Conservation (phyloP, 1,140 invertebrate genomes). For the Tetraneura akinire region DNA sequence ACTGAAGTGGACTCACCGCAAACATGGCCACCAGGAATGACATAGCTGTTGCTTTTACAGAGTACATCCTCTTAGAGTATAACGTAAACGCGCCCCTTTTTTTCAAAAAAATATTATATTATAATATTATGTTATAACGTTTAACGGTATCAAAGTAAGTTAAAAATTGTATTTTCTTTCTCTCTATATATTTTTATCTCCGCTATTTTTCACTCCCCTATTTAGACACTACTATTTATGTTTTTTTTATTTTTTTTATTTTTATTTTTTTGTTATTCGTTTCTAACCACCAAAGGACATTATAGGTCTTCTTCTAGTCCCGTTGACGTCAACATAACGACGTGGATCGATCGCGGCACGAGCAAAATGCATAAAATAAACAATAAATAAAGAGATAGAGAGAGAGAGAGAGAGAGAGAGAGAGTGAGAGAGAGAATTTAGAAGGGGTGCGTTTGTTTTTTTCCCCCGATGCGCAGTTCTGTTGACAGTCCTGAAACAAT, state of each 20-base stretch:
- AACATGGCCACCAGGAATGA: slow-evolving; percentile 36
- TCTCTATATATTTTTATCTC: neutral
- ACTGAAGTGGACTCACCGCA: slow-evolving; percentile 46
- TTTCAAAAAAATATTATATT: no score
- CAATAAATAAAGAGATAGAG: slow-evolving; percentile 32
- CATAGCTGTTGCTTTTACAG: slow-evolving; percentile 13
- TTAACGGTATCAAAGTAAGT: no score
- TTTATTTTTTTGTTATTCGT: neutral
- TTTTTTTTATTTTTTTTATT: neutral
- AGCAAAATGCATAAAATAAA: slow-evolving; percentile 43
- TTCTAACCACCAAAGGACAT: slow-evolving; percentile 2
- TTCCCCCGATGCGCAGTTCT: neutral
- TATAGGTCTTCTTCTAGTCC: slow-evolving; percentile 3
- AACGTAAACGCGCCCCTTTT: slow-evolving; percentile 22
- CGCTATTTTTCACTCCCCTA: neutral
- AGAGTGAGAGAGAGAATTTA: slow-evolving; percentile 32
- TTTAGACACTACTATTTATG: neutral
- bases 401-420: slow-evolving; percentile 21
- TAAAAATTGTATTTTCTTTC: neutral
- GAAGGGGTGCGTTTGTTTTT: slow-evolving; percentile 35
- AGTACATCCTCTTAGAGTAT: slow-evolving; percentile 31
- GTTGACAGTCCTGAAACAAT: slow-evolving; percentile 35
- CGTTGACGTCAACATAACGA: slow-evolving; percentile 18
- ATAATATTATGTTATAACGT: neutral
- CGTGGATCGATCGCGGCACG: slow-evolving; percentile 2